Percentiles rank a stretch among this genome's conserved stretches.
These are phyloP conservation scores for Hylaeus anthracinus DNA, from an alignment of 1,140 invertebrate species.

Conservation along the genomic window DNA sequence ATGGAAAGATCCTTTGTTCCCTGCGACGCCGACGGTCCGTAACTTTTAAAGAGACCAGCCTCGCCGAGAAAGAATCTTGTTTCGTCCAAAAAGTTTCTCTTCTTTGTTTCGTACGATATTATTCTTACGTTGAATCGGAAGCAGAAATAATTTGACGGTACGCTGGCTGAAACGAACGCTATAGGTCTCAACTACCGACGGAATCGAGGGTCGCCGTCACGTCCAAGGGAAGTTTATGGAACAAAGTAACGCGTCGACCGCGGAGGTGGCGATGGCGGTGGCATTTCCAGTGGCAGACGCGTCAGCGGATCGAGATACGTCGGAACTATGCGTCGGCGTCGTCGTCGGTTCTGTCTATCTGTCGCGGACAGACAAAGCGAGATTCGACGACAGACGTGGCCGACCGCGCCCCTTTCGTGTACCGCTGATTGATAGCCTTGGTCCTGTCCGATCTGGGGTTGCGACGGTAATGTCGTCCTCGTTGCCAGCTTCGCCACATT, in stretches of 20 bases:
- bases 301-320: slow-evolving; percentile 64
- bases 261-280: background rate
- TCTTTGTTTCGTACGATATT: background rate
- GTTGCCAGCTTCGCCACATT: slow-evolving; percentile 58
- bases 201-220: background rate
- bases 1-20: slow-evolving; percentile 59
- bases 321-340: slow-evolving; percentile 55
- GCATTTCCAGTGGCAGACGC: slow-evolving; percentile 53
- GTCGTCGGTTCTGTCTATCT: slow-evolving; percentile 65
- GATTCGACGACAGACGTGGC: slow-evolving; percentile 68
- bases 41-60: slow-evolving; percentile 36
- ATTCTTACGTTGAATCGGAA: background rate
- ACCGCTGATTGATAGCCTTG: slow-evolving; percentile 71
- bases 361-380: slow-evolving; percentile 70
- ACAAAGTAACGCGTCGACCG: slow-evolving; percentile 56
- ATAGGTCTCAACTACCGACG: no score
- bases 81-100: slow-evolving; percentile 38
- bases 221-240: slow-evolving; percentile 10
- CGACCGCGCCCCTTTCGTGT: slow-evolving; percentile 73
- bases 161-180: no score
- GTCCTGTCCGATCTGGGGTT: slow-evolving; percentile 62
- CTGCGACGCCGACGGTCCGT: slow-evolving; percentile 29
- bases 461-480: slow-evolving; percentile 62
- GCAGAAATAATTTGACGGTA: slow-evolving; percentile 26
- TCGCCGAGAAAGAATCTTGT: slow-evolving; percentile 25